Conservation (phyloP, 2,113 vertebrate species). For the Bombycilla garrulus region DNA sequence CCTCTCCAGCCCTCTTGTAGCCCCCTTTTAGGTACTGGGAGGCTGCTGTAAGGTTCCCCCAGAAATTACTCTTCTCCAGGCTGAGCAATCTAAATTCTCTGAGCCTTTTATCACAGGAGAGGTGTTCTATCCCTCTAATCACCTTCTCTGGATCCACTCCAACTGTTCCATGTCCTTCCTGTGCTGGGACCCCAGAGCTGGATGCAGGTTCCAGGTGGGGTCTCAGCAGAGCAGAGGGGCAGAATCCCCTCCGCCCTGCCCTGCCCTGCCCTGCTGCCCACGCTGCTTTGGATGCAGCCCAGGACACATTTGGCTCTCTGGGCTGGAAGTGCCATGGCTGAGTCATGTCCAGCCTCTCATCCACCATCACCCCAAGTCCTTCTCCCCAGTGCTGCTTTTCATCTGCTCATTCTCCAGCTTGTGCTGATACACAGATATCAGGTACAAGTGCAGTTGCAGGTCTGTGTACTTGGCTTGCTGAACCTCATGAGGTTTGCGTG, state of each 20-base stretch:
- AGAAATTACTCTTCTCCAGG: not conserved
- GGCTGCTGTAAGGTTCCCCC: not conserved
- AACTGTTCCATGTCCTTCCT: accelerated
- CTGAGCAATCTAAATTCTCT: not conserved
- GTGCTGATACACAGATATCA: accelerated
- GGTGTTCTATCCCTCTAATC: not conserved
- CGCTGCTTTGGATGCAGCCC: not conserved
- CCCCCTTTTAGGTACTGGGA: not conserved
- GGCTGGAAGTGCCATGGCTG: not conserved
- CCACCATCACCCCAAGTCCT: no score
- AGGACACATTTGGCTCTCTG: not conserved
- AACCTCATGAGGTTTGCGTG: not conserved
- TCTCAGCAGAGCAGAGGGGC: not conserved
- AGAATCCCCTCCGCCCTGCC: not conserved
- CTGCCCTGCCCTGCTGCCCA: not conserved
- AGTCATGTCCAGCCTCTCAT: not conserved
- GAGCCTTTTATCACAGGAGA: not conserved
- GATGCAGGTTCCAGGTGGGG: not conserved
- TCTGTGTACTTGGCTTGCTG: not conserved
- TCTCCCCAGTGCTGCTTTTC: accelerated
- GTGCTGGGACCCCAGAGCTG: not conserved
- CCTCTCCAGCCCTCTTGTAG: not conserved
- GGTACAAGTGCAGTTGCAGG: not conserved
- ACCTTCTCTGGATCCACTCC: not conserved
- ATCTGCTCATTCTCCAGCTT: not conserved